Evolutionary conservation across 2,113 vertebrate genomes (phyloP), one percentile per base, ranked within the genome.

Genomic region (Microcebus lehilahytsara): DNA sequence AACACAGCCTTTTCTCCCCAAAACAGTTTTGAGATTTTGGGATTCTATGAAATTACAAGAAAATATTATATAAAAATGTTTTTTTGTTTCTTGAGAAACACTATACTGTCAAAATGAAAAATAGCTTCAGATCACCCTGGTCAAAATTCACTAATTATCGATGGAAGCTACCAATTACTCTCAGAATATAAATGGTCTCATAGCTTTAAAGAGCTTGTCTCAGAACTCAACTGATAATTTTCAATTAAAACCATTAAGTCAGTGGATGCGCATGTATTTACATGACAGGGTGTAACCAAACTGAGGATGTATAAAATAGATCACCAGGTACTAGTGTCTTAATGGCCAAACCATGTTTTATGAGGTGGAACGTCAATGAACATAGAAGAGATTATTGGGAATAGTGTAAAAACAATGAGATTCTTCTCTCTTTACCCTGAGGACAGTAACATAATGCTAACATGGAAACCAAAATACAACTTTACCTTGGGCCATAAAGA

Each of bases 401-500:
- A 37, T 1, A 42, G 30, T 34, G 10, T 62, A 93, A 86, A 69
- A 69, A 34, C 49, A 46, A 37, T 85, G 17, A 77, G 62, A 81
- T 71, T 93, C 30, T 77, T 69, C 46, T 86, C 53, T 78, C 25
- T 91, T 89, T 66, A 20, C 79, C 12, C 64, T 62, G 13, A 51
- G 46, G 87, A 90, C 83, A 37, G 71, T 93, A 74, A 69, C 86
- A 91, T 71, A 69, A 51, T 3, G 0, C 74, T 92, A 85, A 87
- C 69, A 60, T 58, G 88, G 89, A 97, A 97, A 88, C 64, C 53
- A 88, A 92, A 90, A 84, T 53, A 56, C 9, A 81, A 53, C 53
- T 93, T 96, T 95, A 89, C 92, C 32, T 85, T 85, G 32, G 75
- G 89, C 77, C 89, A 71, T n/a, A 85, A 78, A 85, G 87, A 95